These are phyloP conservation scores for Hippocampus barbouri DNA, from an alignment of 2,113 vertebrate species.

Conservation along the genomic window DNA sequence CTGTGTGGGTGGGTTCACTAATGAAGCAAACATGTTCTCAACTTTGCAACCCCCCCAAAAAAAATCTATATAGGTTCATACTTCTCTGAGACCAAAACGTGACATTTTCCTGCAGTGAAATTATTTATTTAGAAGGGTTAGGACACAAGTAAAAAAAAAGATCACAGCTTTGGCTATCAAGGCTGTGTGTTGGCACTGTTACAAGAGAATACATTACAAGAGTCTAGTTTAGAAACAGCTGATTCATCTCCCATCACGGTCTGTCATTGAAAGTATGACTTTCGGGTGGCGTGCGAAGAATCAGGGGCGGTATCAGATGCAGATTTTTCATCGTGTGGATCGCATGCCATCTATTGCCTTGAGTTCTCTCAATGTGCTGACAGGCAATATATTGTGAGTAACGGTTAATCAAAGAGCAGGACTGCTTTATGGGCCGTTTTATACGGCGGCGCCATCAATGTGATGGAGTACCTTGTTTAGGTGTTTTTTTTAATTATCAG, in stretches of 20 bases:
- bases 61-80: not conserved
- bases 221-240: not conserved
- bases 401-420: no score
- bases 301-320: not conserved
- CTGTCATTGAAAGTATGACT: not conserved
- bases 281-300: not conserved
- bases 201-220: no score
- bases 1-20: no score
- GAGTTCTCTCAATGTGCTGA: not conserved
- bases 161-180: no score
- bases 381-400: not conserved
- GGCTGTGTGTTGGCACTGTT: not conserved
- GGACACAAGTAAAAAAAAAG: not conserved
- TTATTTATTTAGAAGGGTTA: not conserved
- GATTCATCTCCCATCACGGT: no score
- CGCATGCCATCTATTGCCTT: not conserved
- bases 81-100: not conserved
- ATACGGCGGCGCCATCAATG: not conserved
- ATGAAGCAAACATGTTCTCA: not conserved
- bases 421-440: conserved; percentile 6
- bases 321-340: not conserved
- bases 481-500: not conserved
- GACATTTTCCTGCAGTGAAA: not conserved
- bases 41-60: not conserved
- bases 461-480: conserved; percentile 1